Evolutionary conservation across 1,140 invertebrate genomes (phyloP).

Genomic region (Zaprionus africanus): DNA sequence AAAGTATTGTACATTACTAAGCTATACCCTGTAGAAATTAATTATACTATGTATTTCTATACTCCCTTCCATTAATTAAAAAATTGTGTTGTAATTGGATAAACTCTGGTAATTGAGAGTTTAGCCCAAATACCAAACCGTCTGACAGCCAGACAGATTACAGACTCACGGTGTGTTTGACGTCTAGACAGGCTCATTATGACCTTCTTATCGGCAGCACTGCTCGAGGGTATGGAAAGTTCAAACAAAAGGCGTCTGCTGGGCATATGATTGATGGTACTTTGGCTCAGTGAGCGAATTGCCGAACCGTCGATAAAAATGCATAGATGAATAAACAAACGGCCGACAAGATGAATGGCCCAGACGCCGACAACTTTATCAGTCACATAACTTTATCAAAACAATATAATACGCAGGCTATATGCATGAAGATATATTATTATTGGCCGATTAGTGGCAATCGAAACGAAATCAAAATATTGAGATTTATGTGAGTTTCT

Average conservation of each 20-base stretch:
- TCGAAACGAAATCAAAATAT: constrained; percentile 29
- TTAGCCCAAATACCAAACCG: not conserved
- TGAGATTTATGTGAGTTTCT: constrained; percentile 39
- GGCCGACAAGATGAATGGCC: constrained; percentile 30
- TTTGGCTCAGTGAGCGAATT: constrained; percentile 46
- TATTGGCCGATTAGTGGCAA: constrained; percentile 19
- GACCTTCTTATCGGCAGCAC: not conserved
- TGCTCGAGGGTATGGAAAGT: constrained; percentile 14
- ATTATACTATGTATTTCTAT: not conserved
- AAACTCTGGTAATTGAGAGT: not conserved
- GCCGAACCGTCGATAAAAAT: constrained; percentile 62
- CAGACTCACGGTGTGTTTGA: not conserved
- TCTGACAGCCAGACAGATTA: not conserved
- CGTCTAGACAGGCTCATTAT: constrained; percentile 6
- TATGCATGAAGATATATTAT: constrained; percentile 29
- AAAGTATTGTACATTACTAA: no score
- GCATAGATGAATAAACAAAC: constrained; percentile 55
- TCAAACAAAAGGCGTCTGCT: constrained; percentile 29
- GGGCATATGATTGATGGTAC: constrained; percentile 62
- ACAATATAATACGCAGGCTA: not conserved
- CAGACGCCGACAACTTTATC: constrained; percentile 29
- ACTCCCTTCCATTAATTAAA: not conserved
- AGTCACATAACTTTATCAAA: constrained; percentile 20
- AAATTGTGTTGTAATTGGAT: not conserved
- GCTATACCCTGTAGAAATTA: not conserved